Conservation (phyloP, 2,113 vertebrate species). For the Gasterosteus nipponicus region DNA sequence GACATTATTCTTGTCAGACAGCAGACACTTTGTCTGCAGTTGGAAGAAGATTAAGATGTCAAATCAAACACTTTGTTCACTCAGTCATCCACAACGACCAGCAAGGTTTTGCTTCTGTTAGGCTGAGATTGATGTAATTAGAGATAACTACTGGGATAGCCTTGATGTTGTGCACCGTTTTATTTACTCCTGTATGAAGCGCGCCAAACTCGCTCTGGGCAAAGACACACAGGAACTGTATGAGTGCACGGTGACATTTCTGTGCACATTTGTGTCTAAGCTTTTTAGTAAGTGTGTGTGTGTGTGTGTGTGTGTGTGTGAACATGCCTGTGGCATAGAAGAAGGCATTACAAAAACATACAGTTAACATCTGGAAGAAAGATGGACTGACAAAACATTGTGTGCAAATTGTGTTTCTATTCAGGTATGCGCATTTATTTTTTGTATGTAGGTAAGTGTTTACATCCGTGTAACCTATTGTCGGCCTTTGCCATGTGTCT, state of each 20-base stretch:
- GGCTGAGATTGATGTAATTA: neutral
- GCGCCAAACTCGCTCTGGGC: constrained; percentile 42
- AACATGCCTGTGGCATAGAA: constrained; percentile 59
- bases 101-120: neutral
- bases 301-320: constrained; percentile 5
- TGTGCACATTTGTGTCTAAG: constrained; percentile 35
- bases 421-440: neutral
- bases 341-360: constrained; percentile 50
- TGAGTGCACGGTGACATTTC: constrained; percentile 26
- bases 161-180: constrained; percentile 23
- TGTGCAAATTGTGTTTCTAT: constrained; percentile 36
- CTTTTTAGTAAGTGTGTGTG: constrained; percentile 34
- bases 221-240: constrained; percentile 37
- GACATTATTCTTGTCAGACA: neutral
- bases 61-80: neutral
- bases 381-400: constrained; percentile 29
- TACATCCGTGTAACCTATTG: constrained; percentile 19
- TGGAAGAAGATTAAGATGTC: neutral
- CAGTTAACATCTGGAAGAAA: constrained; percentile 41
- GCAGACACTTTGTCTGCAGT: neutral
- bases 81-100: too few species aligned
- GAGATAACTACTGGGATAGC: constrained; percentile 3
- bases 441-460: constrained; percentile 22
- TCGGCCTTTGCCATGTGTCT: constrained; percentile 18
- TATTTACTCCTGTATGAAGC: constrained; percentile 33